Conservation (phyloP, 2,888 invertebrate genomes). For the Caenorhabditis becei region DNA sequence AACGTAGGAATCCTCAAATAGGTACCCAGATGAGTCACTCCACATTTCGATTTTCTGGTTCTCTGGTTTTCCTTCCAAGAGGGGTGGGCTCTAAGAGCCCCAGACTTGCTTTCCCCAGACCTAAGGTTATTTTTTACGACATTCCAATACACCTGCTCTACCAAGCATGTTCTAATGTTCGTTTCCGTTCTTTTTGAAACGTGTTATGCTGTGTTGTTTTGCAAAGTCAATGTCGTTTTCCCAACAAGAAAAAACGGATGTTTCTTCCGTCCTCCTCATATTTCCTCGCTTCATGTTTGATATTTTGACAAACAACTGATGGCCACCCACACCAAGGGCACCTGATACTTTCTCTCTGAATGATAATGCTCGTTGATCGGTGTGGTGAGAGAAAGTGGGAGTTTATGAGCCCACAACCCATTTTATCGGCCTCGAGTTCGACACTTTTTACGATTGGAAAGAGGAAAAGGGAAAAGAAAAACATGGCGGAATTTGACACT, state of each 20-base stretch:
- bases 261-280: slow-evolving; percentile 12
- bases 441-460: slow-evolving; percentile 29
- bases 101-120: slow-evolving; percentile 1
- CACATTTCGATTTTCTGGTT: not conserved
- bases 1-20: not conserved
- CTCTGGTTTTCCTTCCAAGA: not conserved
- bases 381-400: slow-evolving; percentile 1
- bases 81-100: not conserved
- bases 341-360: not conserved
- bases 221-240: slow-evolving; percentile 4
- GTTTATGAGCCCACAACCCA: not conserved
- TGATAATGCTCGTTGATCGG: slow-evolving; percentile 19
- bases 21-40: not conserved
- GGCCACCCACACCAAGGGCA: slow-evolving; percentile 13
- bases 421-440: slow-evolving; percentile 36
- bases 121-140: slow-evolving; percentile 42
- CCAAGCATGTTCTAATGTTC: slow-evolving; percentile 57
- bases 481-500: slow-evolving; percentile 27
- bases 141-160: slow-evolving; percentile 47
- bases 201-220: not conserved
- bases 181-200: slow-evolving; percentile 31
- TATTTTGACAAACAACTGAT: slow-evolving; percentile 47
- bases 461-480: too few relatives aligned
- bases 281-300: slow-evolving; percentile 1
- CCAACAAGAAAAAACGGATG: not conserved